Conservation (phyloP, 2,797 vertebrate species). For the Enteromius viviparus region DNA sequence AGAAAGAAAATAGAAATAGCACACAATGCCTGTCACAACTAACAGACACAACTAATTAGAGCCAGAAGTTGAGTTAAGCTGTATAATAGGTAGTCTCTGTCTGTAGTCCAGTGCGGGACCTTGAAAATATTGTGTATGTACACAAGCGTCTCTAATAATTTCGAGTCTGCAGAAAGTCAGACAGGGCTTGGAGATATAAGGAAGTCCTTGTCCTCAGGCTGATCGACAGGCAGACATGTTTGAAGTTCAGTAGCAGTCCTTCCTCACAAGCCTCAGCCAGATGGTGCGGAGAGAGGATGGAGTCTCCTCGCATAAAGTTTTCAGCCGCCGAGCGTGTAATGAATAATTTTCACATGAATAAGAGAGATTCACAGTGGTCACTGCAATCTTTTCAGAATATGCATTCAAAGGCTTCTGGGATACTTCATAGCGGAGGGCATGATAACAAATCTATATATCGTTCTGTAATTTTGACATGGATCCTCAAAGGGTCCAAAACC, state of each 20-base stretch:
- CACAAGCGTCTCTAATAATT: slow-evolving; percentile 1
- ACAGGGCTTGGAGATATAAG: slow-evolving; percentile 7
- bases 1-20: slow-evolving; percentile 9
- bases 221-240: slow-evolving; percentile 38
- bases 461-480: slow-evolving; percentile 8
- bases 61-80: background rate
- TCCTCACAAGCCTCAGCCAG: slow-evolving; percentile 30
- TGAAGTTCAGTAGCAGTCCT: slow-evolving; percentile 20
- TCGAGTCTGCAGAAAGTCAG: slow-evolving; percentile 19
- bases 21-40: background rate
- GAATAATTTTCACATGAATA: slow-evolving; percentile 39
- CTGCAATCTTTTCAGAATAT: background rate
- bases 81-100: background rate
- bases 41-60: slow-evolving; percentile 1
- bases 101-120: background rate
- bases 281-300: slow-evolving; percentile 23
- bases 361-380: slow-evolving; percentile 11
- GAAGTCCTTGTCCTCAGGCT: slow-evolving; percentile 4
- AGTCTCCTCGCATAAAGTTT: slow-evolving; percentile 46
- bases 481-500: background rate
- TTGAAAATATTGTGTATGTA: slow-evolving; percentile 12
- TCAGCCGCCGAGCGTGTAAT: slow-evolving; percentile 24
- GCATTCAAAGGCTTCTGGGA: slow-evolving; percentile 10
- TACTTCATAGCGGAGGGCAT: slow-evolving; percentile 24
- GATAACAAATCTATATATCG: background rate